A percentile compares a stretch with the other conserved stretches of the same genome.
These are phyloP conservation scores for Peromyscus nudipes DNA, from an alignment of 2,797 vertebrate genomes.

Conservation along the genomic window DNA sequence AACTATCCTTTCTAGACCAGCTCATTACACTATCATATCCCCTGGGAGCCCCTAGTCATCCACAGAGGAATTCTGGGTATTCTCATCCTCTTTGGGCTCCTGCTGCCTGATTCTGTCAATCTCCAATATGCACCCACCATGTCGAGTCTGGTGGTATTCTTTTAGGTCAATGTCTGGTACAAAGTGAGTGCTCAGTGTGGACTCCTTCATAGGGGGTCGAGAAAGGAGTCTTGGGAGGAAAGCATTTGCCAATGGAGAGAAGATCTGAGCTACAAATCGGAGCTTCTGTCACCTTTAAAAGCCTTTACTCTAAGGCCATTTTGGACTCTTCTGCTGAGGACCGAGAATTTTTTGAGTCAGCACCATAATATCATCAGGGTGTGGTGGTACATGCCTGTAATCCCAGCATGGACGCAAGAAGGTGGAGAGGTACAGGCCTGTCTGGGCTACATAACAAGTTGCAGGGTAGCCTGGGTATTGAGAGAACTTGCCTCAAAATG, in stretches of 20 bases:
- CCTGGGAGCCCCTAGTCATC: background rate
- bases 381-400: background rate
- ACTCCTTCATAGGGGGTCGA: background rate
- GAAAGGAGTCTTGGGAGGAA: background rate
- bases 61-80: rapidly evolving
- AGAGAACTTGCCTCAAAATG: background rate
- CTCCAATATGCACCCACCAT: background rate
- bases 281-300: background rate
- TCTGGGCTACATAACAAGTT: background rate
- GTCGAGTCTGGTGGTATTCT: background rate
- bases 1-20: background rate
- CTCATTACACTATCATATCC: background rate
- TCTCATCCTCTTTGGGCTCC: background rate
- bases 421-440: background rate
- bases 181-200: background rate
- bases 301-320: background rate
- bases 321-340: background rate
- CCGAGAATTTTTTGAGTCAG: background rate
- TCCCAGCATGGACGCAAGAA: background rate
- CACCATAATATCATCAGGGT: background rate
- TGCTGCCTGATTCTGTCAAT: rapidly evolving
- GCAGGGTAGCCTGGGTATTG: no score
- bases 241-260: background rate
- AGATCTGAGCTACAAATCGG: background rate
- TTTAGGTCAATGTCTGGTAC: background rate